These are phyloP conservation scores for Panzeria rudis DNA, from an alignment of 2,888 invertebrate species.

Conservation along the genomic window DNA sequence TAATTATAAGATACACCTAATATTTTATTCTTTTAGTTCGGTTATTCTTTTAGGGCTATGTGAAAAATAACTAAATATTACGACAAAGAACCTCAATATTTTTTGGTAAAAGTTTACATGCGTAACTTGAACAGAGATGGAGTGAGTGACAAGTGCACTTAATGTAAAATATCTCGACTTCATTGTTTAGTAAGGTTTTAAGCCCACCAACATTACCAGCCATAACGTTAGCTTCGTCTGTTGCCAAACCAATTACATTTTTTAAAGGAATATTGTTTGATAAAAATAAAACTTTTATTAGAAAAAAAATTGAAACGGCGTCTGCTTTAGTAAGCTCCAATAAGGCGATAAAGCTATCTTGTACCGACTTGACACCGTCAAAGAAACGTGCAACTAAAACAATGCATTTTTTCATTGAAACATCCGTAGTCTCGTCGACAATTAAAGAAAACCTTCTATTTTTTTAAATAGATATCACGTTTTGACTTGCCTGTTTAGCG, in stretches of 20 bases:
- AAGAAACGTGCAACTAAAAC: no score
- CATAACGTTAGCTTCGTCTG: not conserved
- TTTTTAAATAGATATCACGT: no score
- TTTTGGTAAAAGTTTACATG: not conserved
- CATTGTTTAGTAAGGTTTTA: no score
- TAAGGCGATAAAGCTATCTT: no score
- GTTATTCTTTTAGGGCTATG: not conserved
- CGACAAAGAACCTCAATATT: not conserved
- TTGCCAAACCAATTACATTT: not conserved
- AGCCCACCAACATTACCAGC: no score
- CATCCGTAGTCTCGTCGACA: no score
- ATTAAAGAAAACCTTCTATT: no score
- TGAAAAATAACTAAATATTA: not conserved
- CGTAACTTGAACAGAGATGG: not conserved
- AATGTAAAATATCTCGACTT: not conserved
- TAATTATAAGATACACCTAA: not conserved
- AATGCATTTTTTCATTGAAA: no score
- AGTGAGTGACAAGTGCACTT: not conserved
- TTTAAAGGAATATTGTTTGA: not conserved
- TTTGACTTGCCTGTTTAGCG: no score
- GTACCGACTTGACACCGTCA: no score
- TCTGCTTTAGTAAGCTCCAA: not conserved
- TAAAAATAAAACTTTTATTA: not conserved
- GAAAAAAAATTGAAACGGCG: no score
- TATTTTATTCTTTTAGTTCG: no score